Evolutionary conservation across 1,140 invertebrate species (phyloP).

Genomic region (Stegodyphus mimosarum): DNA sequence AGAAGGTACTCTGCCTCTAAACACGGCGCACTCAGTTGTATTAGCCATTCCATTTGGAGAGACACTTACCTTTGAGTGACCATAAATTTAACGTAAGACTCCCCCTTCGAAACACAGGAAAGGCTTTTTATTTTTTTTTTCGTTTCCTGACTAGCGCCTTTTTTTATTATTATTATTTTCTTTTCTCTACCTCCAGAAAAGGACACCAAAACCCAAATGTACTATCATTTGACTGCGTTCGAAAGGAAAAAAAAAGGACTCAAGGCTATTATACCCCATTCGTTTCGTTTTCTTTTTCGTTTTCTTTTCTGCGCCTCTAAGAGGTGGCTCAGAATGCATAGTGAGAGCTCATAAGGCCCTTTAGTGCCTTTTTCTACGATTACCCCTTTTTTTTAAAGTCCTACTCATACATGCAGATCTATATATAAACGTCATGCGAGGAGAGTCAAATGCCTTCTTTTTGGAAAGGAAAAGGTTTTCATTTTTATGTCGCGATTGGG

Average conservation of each 20-base stretch:
- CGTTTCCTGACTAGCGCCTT: not conserved
- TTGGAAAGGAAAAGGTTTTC: not conserved
- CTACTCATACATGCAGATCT: not conserved
- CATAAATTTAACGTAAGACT: conserved; percentile 52
- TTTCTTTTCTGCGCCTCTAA: conserved; percentile 9
- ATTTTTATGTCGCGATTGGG: conserved; percentile 5
- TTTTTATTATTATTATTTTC: too few species aligned
- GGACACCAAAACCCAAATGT: conserved; percentile 25
- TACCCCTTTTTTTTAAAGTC: conserved; percentile 13
- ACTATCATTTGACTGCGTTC: conserved; percentile 51
- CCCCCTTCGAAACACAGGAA: conserved; percentile 1
- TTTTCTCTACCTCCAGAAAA: not conserved
- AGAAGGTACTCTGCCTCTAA: not conserved
- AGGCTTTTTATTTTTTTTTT: not conserved
- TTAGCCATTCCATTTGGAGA: conserved; percentile 56
- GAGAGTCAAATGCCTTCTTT: conserved; percentile 26
- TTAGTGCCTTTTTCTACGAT: conserved; percentile 33
- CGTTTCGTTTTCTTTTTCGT: not conserved
- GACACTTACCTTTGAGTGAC: conserved; percentile 58
- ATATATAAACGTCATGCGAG: conserved; percentile 2
- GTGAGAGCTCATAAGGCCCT: conserved; percentile 33
- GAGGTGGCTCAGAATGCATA: not conserved
- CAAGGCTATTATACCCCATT: not conserved
- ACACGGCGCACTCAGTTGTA: conserved; percentile 47
- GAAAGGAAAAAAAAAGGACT: not conserved